A percentile compares a stretch with the other conserved stretches of the same genome.
These are phyloP conservation scores for Xestia xanthographa DNA, from an alignment of 2,888 invertebrate genomes.

Conservation along the genomic window DNA sequence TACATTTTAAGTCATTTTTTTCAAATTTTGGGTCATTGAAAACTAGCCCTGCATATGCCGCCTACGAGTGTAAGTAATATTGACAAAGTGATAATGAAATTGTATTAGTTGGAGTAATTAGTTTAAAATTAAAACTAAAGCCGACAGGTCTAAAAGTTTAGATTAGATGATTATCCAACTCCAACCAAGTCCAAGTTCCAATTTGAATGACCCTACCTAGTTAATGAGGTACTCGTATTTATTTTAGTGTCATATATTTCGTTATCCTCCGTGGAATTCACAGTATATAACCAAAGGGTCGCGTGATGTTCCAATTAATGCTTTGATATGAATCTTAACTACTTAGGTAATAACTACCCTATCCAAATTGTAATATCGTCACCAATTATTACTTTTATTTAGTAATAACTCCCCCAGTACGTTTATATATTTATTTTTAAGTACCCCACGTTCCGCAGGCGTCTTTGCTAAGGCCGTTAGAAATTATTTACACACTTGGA, in stretches of 20 bases:
- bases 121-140: constrained; percentile 1
- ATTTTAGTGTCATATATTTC: constrained; percentile 15
- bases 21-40: too few species aligned
- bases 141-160: constrained; percentile 26
- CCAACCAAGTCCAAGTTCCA: constrained; percentile 5
- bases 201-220: constrained; percentile 14
- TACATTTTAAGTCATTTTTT: too few species aligned
- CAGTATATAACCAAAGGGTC: not conserved
- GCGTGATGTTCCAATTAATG: constrained; percentile 13
- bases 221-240: constrained; percentile 20
- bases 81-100: not conserved
- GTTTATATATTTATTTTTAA: not conserved
- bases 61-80: not conserved
- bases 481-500: constrained; percentile 43
- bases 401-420: not conserved
- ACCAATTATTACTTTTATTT: not conserved
- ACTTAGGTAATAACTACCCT: not conserved
- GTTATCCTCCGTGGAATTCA: constrained; percentile 17
- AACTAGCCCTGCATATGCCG: too few species aligned
- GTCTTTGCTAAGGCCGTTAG: constrained; percentile 24
- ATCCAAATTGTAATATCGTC: not conserved
- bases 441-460: not conserved
- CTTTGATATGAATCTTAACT: constrained; percentile 22
- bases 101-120: not conserved
- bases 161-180: constrained; percentile 30